These are phyloP conservation scores for Crossaster papposus DNA, from an alignment of 53 echinoderm and acorn worm genomes.

Conservation along the genomic window DNA sequence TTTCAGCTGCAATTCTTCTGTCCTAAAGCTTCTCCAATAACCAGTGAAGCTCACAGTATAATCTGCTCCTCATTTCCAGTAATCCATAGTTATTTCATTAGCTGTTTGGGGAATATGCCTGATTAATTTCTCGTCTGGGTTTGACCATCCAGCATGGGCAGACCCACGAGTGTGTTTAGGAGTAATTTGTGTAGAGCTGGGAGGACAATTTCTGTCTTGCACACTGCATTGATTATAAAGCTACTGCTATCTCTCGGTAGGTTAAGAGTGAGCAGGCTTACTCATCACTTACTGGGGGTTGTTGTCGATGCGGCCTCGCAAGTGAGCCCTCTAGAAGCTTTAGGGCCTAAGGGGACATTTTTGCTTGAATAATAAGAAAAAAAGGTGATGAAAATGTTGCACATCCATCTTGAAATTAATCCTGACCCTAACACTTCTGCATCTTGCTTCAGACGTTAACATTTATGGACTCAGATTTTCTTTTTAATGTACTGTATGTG, in stretches of 20 bases:
- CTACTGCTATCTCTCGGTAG: not conserved
- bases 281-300: too few species aligned
- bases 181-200: not conserved
- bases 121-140: not conserved
- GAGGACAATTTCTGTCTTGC: not conserved
- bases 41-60: constrained; percentile 7
- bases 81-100: constrained; percentile 45
- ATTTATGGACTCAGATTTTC: too few species aligned
- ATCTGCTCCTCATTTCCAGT: not conserved
- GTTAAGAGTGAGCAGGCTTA: too few species aligned
- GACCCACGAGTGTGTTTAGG: constrained; percentile 11
- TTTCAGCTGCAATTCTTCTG: not conserved
- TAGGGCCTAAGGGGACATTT: not conserved
- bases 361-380: not conserved
- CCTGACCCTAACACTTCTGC: too few species aligned
- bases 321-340: not conserved
- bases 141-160: not conserved
- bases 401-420: too few species aligned
- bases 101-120: constrained; percentile 5
- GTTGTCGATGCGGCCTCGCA: not conserved
- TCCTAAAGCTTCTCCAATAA: not conserved
- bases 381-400: not conserved
- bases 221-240: not conserved
- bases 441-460: too few species aligned
- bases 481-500: too few species aligned